phyloP scores from a whole-genome alignment of 2,113 vertebrate genomes.

The Chloropsis hardwickii region DNA sequence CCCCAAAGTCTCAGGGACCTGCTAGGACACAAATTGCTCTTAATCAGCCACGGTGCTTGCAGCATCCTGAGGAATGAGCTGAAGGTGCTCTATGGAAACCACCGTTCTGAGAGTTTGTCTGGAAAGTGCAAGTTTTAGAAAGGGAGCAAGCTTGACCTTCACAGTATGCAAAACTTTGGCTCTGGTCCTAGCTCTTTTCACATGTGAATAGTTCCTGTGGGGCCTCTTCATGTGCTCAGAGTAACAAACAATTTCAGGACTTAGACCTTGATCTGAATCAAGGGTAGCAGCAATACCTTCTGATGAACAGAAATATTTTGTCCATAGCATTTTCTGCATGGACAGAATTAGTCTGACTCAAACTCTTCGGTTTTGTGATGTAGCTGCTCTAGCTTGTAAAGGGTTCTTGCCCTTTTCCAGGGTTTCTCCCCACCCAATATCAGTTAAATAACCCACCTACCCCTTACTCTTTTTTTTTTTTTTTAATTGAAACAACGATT shows the following conservation, averaged over 20 bases:
- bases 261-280: constrained; percentile 22
- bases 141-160: constrained; percentile 30
- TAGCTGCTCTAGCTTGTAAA: not conserved
- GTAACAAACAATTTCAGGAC: constrained; percentile 51
- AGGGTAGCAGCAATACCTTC: not conserved
- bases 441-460: not conserved
- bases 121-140: not conserved
- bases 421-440: not conserved
- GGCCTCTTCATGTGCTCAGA: constrained; percentile 55
- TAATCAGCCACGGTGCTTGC: fast-evolving
- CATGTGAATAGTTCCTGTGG: constrained; percentile 48
- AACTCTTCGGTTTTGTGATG: not conserved
- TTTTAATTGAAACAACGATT: not conserved
- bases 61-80: not conserved
- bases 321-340: not conserved
- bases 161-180: constrained; percentile 41
- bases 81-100: not conserved
- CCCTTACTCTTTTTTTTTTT: not conserved
- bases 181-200: constrained; percentile 57
- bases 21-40: not conserved
- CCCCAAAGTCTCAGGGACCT: not conserved
- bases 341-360: not conserved
- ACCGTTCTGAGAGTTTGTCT: not conserved
- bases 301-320: not conserved
- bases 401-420: not conserved